Percentiles rank a stretch among this genome's conserved stretches.
Evolutionary conservation across 2,888 invertebrate species (phyloP).

Genomic region (Sminthurides aquaticus): DNA sequence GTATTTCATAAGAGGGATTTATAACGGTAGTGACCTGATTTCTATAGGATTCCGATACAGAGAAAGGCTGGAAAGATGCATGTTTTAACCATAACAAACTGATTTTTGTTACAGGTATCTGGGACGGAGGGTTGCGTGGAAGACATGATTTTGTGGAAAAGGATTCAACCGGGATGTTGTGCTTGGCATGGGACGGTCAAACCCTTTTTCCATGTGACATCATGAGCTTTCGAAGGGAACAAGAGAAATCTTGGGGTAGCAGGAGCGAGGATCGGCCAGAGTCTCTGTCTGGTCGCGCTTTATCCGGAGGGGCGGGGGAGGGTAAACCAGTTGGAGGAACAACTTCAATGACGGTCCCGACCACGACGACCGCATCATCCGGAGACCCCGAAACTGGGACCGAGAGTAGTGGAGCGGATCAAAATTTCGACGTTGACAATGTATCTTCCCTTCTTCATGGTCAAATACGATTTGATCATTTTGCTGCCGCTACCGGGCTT

Average conservation of each 20-base stretch:
- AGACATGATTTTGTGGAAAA: neutral
- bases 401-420: neutral
- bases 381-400: slow-evolving; percentile 16
- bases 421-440: slow-evolving; percentile 5
- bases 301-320: neutral
- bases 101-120: too few relatives aligned
- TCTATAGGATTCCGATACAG: too few relatives aligned
- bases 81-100: too few relatives aligned
- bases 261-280: neutral
- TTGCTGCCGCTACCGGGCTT: slow-evolving; percentile 37
- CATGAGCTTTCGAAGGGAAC: slow-evolving; percentile 14
- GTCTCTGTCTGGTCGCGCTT: too few relatives aligned
- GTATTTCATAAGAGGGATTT: too few relatives aligned
- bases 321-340: neutral
- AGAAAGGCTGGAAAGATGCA: too few relatives aligned
- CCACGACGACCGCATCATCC: neutral
- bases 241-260: slow-evolving; percentile 12
- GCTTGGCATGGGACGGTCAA: neutral
- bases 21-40: too few relatives aligned
- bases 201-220: neutral
- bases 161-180: neutral
- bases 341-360: neutral
- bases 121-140: too few relatives aligned
- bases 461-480: slow-evolving; percentile 26
- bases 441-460: slow-evolving; percentile 15